These are phyloP conservation scores for Anguilla japonica DNA, from an alignment of 2,113 vertebrate species.

Conservation along the genomic window DNA sequence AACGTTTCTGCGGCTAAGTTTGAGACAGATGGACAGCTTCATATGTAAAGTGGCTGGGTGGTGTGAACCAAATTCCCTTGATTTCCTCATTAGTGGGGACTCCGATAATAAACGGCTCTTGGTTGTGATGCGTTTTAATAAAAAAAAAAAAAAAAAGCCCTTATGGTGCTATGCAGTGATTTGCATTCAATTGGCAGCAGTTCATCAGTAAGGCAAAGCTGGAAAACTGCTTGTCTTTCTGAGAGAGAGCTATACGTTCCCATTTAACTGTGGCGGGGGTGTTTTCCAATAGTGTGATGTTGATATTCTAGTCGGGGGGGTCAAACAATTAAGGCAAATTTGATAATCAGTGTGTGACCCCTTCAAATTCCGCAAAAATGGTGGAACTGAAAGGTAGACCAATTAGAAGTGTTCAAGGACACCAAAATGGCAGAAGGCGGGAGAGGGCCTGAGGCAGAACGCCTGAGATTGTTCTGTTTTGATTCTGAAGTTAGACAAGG, in stretches of 20 bases:
- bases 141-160: background rate
- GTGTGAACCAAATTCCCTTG: slow-evolving; percentile 1
- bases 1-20: background rate
- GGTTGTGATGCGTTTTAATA: background rate
- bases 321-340: background rate
- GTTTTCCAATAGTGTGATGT: background rate
- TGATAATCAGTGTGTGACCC: background rate
- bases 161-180: background rate
- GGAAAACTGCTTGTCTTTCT: background rate
- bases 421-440: background rate
- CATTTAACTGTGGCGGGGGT: background rate
- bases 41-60: background rate
- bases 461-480: background rate
- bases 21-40: slow-evolving; percentile 16
- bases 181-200: background rate
- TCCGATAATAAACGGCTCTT: background rate
- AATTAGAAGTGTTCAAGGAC: background rate
- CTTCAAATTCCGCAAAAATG: slow-evolving; percentile 1
- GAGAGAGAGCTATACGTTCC: background rate
- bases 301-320: background rate
- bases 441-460: background rate
- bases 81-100: background rate
- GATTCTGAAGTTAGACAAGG: background rate
- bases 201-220: background rate
- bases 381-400: background rate